Evolutionary conservation across 2,797 vertebrate species (phyloP), one percentile per base, ranked within the genome.

Genomic region (Eurystomus glaucurus): DNA sequence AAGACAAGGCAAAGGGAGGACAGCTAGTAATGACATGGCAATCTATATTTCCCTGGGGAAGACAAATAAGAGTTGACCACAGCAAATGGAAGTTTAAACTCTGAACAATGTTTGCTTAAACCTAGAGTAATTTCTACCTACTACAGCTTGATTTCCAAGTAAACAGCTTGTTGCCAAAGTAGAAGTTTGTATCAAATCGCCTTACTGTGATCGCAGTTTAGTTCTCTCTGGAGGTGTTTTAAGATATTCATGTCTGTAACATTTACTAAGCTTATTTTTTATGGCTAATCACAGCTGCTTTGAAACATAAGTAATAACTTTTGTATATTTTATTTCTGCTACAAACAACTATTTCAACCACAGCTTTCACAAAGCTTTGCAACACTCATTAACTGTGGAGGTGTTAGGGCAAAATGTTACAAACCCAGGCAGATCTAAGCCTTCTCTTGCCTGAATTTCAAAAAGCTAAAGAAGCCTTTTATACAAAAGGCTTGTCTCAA

Each of bases 351-450:
- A 74, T 90, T 95, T 88, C 85, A 96, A 83, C 88, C 55, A 55
- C 65, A 88, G 25, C 31, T 97, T 96, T 97, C 95, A 94, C 37
- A 96, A 55, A 91, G 88, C 87, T 98, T 97, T 94, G 84, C 90
- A 90, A 41, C 18, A 10, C 11, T 80, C 28, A 60, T 92, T 85
- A 98, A 97, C 96, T 95, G 91, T 86, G 88, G 92, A 97, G 96
- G 81, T 93, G 84, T 90, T 88, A 37, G 88, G 95, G 97, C 97
- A 93, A 95, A 97, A 89, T 74, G 60, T 85, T 93, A 81, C 97
- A 97, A 96, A 97, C 51, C 48, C 72, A 97, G 97, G 97, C 98
- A 98, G 90, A 97, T 96, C 68, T 76, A 96, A 97, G 94, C 72
- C 79, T 97, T 97, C 91, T 91, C 52, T 92, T 85, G 80, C 62